Evolutionary conservation across 2,888 invertebrate species (phyloP), one percentile per base, ranked within the genome.

Genomic region (Nomada fucata): DNA sequence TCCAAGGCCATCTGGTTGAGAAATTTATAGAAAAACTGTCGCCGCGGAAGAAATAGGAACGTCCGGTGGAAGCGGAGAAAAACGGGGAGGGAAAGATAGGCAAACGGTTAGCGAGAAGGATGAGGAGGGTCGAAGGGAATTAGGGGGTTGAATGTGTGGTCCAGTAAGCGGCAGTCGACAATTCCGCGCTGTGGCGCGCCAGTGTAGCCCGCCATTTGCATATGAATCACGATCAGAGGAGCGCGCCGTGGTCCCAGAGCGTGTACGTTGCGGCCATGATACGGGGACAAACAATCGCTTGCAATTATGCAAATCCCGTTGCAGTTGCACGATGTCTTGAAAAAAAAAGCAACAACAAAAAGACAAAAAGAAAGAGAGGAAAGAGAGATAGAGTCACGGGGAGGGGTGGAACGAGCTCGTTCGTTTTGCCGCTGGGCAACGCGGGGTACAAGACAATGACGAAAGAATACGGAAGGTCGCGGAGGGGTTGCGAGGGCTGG

Each of bases 221-320:
- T 92, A 91, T 91, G 92, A 92, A 93, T 93, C 90, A 91, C 90
- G 91, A 92, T 92, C 91, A 89, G 88, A 89, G 89, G 84, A 89
- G 88, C 83, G 85, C 83, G 76, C 85, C 77, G 81, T 78, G 84
- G 88, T 88, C 87, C 86, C 83, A 78, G 87, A 89, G 84, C 88
- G 90, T 89, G 90, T 90, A 89, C 89, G 89, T 87, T 88, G 85
- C 86, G 80, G 83, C 88, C 85, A 90, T 90, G 90, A 90, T 90
- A 90, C 89, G 90, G 86, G 90, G 91, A 91, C 91, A 92, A 92
- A 92, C 91, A 92, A 92, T 92, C 91, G 91, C 88, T 89, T 83
- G 90, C 91, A 92, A 92, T 92, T 92, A 92, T 92, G 92, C 91
- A 92, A 92, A 92, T 91, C 89, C 89, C 85, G 85, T 87, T 88